Evolutionary conservation across 2,113 vertebrate species (phyloP).

Genomic region (Ptilorrhoa leucosticta): DNA sequence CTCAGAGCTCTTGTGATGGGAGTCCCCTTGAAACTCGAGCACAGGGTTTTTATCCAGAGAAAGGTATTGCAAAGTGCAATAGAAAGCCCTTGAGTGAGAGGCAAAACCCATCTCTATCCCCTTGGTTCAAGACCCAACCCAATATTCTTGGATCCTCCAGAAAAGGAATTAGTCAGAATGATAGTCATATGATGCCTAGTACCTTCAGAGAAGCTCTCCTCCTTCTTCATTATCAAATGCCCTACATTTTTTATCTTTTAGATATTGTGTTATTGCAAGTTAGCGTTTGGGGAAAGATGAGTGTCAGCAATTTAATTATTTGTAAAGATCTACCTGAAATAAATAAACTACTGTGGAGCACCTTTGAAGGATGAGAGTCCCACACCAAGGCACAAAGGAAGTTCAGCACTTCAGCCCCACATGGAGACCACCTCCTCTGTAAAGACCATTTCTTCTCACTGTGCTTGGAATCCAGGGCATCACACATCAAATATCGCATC

Average conservation of each 20-base stretch:
- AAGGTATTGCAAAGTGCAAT: neutral
- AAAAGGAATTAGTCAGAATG: too few species aligned
- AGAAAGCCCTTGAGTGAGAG: neutral
- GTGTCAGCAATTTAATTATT: neutral
- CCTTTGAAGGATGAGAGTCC: neutral
- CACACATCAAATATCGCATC: accelerated
- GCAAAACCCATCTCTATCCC: neutral
- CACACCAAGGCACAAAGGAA: neutral
- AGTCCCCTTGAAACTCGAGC: neutral
- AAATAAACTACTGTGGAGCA: neutral
- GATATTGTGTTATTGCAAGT: neutral
- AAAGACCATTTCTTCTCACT: neutral
- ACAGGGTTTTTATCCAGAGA: neutral
- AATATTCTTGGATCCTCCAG: neutral
- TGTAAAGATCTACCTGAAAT: neutral
- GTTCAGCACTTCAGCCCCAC: neutral
- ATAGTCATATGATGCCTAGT: neutral
- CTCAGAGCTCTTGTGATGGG: neutral
- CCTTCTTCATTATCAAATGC: neutral
- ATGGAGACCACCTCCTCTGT: neutral
- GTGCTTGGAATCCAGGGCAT: neutral
- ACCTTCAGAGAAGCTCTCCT: neutral
- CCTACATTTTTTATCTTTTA: neutral
- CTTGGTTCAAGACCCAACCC: neutral
- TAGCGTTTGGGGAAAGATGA: neutral